Base-by-base conservation (phyloP, 2,113 vertebrate genomes). In the Pelecanoides urinatrix region DNA sequence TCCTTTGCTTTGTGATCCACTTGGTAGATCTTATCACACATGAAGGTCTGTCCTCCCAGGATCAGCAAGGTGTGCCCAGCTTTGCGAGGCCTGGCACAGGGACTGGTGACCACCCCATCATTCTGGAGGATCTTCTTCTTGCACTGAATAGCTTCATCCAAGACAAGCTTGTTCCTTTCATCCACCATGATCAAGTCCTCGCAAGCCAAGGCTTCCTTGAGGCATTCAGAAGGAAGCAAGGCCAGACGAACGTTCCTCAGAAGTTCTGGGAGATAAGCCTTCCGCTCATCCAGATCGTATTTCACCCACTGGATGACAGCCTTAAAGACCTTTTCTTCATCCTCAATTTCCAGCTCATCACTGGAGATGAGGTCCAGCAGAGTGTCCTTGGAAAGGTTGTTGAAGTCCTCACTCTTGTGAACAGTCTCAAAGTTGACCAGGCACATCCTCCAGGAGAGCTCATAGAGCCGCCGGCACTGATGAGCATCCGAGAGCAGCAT, bases 1-100 rank as follows among this genome's bases (percentile, higher is more conserved):
- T 99, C 99, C 97, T 99, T 99, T 32, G 99, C 99, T 97, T 99
- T 99, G 82, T 99, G 99, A 95, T 99, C 99, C 59, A 99, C 99
- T 97, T 99, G 99, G 97, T 99, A 99, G 86, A 99, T 99, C 97
- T 99, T 99, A 96, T 99, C 99, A 25, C 99, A 99, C 99, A 99
- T 99, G 97, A 99, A 99, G 27, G 99, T 99, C 97, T 99, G 99
- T 29, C 99, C 99, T 4, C 99, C 99, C 63, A 99, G 97, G 86
- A 99, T 99, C 34, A 99, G 98, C 92, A 99, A 98, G 0, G 99
- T 99, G 94, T 99, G 99, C 29, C 99, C 99, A 0, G 99, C 99
- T 96, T 99, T 99, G 76, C 99, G 99, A 11, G 99, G 99, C 77
- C 99, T 98, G 74, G 99, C 99, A 25, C 98, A 99, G 6, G 98